phyloP scores from a whole-genome alignment of 2,888 invertebrate genomes.

The Chrysomela aeneicollis region DNA sequence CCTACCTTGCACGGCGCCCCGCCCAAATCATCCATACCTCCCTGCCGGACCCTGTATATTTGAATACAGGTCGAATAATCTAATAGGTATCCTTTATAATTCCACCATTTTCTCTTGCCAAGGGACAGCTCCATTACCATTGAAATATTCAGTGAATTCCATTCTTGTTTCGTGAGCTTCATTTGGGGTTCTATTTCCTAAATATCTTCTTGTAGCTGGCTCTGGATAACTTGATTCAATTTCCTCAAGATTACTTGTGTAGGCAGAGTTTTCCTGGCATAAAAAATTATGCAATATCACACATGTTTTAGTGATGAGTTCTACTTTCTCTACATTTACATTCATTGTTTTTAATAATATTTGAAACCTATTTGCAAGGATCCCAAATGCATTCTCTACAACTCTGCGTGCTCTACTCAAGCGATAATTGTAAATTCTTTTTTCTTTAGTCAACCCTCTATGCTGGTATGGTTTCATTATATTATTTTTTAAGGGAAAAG shows the following conservation, averaged over 20 bases:
- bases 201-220: background rate
- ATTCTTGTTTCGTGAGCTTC: background rate
- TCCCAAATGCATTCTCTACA: no score
- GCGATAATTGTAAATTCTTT: constrained; percentile 1
- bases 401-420: background rate
- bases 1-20: no score
- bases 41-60: no score
- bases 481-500: background rate
- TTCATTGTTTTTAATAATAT: constrained; percentile 2
- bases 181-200: background rate
- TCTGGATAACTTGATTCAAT: background rate
- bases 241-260: background rate
- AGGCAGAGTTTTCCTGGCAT: background rate
- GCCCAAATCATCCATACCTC: no score
- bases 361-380: background rate
- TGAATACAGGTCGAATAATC: no score
- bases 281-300: background rate
- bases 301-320: background rate
- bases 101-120: background rate
- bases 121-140: background rate
- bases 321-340: background rate
- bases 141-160: background rate
- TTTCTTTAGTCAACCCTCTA: background rate
- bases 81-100: no score
- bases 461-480: background rate